phyloP scores from a whole-genome alignment of 2,888 invertebrate species.

The Diplolepis rosae region DNA sequence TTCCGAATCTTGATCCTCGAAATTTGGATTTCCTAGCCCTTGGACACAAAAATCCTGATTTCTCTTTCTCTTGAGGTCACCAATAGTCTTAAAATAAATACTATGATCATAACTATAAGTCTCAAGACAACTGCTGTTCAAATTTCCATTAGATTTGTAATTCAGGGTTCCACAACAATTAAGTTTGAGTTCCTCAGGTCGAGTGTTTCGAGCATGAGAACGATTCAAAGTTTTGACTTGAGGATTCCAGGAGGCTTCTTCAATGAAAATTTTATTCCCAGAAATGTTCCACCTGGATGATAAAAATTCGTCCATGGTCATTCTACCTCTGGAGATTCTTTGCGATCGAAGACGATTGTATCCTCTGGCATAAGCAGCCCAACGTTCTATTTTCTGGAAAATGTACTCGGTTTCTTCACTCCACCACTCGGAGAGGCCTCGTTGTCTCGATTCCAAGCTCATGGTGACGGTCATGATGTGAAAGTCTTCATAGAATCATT shows the following conservation, averaged over 20 bases:
- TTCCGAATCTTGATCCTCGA: neutral
- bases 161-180: constrained; percentile 65
- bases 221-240: constrained; percentile 52
- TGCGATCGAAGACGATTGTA: constrained; percentile 68
- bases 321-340: constrained; percentile 58
- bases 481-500: neutral
- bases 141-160: constrained; percentile 65
- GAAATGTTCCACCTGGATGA: constrained; percentile 56
- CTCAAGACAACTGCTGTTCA: constrained; percentile 67
- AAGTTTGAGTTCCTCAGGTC: constrained; percentile 56
- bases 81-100: constrained; percentile 71
- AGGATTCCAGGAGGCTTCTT: constrained; percentile 54
- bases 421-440: constrained; percentile 68
- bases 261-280: constrained; percentile 56
- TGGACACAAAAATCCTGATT: neutral
- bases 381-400: constrained; percentile 67
- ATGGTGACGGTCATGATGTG: constrained; percentile 45
- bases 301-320: constrained; percentile 60
- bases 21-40: too few species aligned
- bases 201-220: constrained; percentile 48
- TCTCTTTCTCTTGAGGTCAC: constrained; percentile 58
- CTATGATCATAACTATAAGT: constrained; percentile 70
- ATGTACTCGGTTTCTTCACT: constrained; percentile 68
- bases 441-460: constrained; percentile 54
- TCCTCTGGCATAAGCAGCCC: constrained; percentile 66